Percentiles rank a stretch among this genome's conserved stretches.
phyloP scores from a whole-genome alignment of 2,888 invertebrate genomes.

The Branchellion lobata region DNA sequence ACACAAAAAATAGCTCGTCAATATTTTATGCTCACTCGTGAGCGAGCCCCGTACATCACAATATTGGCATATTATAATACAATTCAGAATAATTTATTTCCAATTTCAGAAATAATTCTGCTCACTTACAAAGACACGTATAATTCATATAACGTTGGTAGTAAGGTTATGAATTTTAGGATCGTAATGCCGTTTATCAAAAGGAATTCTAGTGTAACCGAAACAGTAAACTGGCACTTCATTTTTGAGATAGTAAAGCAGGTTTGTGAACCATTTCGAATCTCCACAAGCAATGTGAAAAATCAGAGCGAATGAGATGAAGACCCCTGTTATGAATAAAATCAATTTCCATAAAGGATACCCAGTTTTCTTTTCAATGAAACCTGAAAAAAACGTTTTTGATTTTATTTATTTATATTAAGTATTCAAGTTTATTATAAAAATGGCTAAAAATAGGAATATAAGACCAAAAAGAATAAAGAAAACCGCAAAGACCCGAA shows the following conservation, averaged over 20 bases:
- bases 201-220: background rate
- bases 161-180: background rate
- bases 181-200: constrained; percentile 10
- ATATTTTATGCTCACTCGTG: too few species aligned
- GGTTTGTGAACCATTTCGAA: background rate
- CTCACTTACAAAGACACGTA: too few species aligned
- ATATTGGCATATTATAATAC: too few species aligned
- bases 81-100: too few species aligned
- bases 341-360: background rate
- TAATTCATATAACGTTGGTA: background rate
- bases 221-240: constrained; percentile 8
- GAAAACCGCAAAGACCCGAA: background rate
- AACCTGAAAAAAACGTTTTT: background rate
- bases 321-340: background rate
- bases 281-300: background rate
- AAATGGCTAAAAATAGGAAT: background rate
- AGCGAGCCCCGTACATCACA: too few species aligned
- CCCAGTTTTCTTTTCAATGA: background rate
- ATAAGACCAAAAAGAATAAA: background rate
- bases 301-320: background rate
- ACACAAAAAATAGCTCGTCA: too few species aligned
- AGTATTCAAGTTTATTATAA: background rate
- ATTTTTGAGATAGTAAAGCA: background rate
- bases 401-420: background rate
- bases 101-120: too few species aligned